Evolutionary conservation across 2,888 invertebrate genomes (phyloP).

Genomic region (Oligia latruncula): DNA sequence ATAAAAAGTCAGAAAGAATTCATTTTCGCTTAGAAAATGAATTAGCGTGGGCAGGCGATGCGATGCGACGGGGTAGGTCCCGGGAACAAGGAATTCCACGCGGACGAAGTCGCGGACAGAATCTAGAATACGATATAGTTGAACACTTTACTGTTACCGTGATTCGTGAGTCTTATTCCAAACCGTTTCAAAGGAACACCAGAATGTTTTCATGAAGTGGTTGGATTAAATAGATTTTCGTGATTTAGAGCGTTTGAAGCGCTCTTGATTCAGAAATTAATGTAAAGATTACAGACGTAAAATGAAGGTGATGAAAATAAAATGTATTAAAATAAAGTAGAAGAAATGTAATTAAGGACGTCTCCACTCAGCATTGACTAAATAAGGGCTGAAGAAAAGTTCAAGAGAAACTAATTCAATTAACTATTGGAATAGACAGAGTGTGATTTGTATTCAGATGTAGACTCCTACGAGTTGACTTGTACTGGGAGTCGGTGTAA

Average conservation of each 20-base stretch:
- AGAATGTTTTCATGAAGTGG: not conserved
- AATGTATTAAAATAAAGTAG: not conserved
- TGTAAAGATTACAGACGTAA: not conserved
- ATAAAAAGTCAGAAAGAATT: not conserved
- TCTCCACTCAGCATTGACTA: not conserved
- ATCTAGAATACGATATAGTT: not conserved
- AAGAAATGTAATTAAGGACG: not conserved
- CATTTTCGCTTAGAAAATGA: not conserved
- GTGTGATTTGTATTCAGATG: constrained; percentile 54
- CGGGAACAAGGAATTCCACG: not conserved
- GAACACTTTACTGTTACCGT: not conserved
- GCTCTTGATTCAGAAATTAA: not conserved
- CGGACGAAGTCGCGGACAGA: not conserved
- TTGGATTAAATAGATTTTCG: not conserved
- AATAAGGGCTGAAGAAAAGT: constrained; percentile 17
- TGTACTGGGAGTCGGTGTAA: constrained; percentile 24
- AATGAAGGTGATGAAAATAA: not conserved
- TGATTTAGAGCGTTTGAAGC: not conserved
- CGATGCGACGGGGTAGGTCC: not conserved
- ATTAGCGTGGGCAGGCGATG: not conserved
- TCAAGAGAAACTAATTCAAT: constrained; percentile 32
- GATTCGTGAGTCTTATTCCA: not conserved
- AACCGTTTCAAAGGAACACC: not conserved
- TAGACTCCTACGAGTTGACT: constrained; percentile 34
- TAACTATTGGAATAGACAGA: constrained; percentile 2